Base-by-base conservation (phyloP, 2,797 vertebrate genomes). In the Hoplostethus atlanticus region DNA sequence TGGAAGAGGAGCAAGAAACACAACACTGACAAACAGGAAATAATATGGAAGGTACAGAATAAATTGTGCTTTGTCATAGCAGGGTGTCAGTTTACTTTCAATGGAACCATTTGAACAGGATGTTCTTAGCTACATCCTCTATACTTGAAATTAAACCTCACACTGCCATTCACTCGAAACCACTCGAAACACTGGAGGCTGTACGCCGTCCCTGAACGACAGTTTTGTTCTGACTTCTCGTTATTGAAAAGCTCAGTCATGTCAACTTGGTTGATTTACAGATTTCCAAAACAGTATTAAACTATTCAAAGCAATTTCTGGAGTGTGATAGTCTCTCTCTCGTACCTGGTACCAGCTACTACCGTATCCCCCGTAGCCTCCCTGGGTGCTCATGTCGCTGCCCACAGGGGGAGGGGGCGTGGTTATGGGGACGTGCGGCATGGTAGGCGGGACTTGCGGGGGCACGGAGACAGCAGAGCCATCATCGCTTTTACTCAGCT, bases 261-360 rank as follows among this genome's bases (percentile, higher is more conserved):
- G 34, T 34, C 4, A 6, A 34, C 1, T 34, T 34, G 4, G 4
- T 34, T 34, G 4, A 5, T 34, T 34, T 34, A 4, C 34, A 13
- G 9, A 44, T 44, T 44, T 44, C 42, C 7, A 44, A 44, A 44
- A 13, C 4, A 47, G 15, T 13, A 3, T 16, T 15, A 6, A 4
- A 16, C 42, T 44, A 44, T 7, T 44, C 6, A 44, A 44, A 13
- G 9, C 42, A 10, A 16, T 47, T 3, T 47, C 16, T 7, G 38
- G 9, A 40, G n/a, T 17, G 6, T n/a, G 3, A 36, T 13, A 0
- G 51, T 34, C 58, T 50, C 16, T 74, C 2, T 7, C 9, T 1
- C 53, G 10, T 79, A 96, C 95, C 95, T 96, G 95, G 83, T 95
- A 95, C 95, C 96, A 96, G 85, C 71, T 94, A 78, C 79, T 21